A percentile compares a stretch with the other conserved stretches of the same genome.
These are phyloP conservation scores for Neosalanx taihuensis DNA, from an alignment of 2,797 vertebrate species.

Conservation along the genomic window DNA sequence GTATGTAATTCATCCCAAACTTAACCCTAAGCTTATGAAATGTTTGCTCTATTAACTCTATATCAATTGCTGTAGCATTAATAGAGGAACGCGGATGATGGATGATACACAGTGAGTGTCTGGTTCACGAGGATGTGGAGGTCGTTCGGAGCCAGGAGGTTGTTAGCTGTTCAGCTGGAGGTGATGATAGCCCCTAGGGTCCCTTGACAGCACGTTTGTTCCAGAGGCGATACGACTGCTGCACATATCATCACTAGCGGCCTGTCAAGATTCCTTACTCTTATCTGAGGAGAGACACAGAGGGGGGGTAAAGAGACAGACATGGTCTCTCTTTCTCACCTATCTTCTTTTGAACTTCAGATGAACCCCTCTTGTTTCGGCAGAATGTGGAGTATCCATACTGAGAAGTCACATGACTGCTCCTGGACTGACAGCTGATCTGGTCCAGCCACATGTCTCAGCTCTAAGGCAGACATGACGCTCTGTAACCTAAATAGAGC, in stretches of 20 bases:
- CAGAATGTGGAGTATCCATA: slow-evolving; percentile 35
- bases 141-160: neutral
- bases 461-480: slow-evolving; percentile 32
- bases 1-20: too few relatives aligned
- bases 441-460: slow-evolving; percentile 38
- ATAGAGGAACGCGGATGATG: too few relatives aligned
- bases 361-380: slow-evolving; percentile 58
- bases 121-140: too few relatives aligned
- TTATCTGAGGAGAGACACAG: slow-evolving; percentile 32
- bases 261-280: slow-evolving; percentile 47
- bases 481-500: slow-evolving; percentile 22
- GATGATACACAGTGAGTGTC: too few relatives aligned
- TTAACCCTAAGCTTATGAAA: too few relatives aligned
- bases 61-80: too few relatives aligned
- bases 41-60: too few relatives aligned
- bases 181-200: neutral
- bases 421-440: slow-evolving; percentile 40
- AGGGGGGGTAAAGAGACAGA: slow-evolving; percentile 44
- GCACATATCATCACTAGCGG: slow-evolving; percentile 28
- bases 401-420: slow-evolving; percentile 39
- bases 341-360: slow-evolving; percentile 58
- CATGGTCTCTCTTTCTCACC: slow-evolving; percentile 18
- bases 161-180: neutral
- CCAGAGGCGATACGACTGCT: slow-evolving; percentile 17
- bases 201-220: neutral